These are phyloP conservation scores for Agonum fuliginosum DNA, from an alignment of 2,888 invertebrate species.

Conservation along the genomic window DNA sequence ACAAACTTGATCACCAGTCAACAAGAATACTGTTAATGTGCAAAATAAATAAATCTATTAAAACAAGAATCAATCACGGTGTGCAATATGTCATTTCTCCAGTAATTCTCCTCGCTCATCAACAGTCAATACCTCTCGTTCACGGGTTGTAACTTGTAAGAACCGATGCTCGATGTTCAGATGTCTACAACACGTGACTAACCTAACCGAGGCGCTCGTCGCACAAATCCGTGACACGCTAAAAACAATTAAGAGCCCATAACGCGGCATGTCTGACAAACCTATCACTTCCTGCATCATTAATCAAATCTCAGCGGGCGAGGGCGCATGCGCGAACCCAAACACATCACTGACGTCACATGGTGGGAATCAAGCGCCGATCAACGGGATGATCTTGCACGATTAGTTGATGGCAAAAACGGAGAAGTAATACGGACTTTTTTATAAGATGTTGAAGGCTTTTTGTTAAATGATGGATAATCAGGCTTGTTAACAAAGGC, in stretches of 20 bases:
- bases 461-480: no score
- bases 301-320: constrained; percentile 65
- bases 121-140: constrained; percentile 3
- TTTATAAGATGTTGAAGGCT: no score
- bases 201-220: constrained; percentile 27
- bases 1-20: no score
- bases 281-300: constrained; percentile 70
- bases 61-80: background rate
- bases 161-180: background rate
- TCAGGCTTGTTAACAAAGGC: no score
- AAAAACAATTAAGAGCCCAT: constrained; percentile 68
- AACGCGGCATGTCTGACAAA: constrained; percentile 68
- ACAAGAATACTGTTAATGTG: no score
- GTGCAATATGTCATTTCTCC: background rate
- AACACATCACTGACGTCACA: background rate
- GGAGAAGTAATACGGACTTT: background rate
- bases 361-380: background rate
- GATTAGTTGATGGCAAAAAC: background rate
- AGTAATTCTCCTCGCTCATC: background rate
- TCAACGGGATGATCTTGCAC: background rate
- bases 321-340: constrained; percentile 18
- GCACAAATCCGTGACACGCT: constrained; percentile 53
- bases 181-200: constrained; percentile 44
- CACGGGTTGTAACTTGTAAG: no score
- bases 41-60: background rate